phyloP scores from a whole-genome alignment of 2,113 vertebrate species.

The Tachysurus vachellii region DNA sequence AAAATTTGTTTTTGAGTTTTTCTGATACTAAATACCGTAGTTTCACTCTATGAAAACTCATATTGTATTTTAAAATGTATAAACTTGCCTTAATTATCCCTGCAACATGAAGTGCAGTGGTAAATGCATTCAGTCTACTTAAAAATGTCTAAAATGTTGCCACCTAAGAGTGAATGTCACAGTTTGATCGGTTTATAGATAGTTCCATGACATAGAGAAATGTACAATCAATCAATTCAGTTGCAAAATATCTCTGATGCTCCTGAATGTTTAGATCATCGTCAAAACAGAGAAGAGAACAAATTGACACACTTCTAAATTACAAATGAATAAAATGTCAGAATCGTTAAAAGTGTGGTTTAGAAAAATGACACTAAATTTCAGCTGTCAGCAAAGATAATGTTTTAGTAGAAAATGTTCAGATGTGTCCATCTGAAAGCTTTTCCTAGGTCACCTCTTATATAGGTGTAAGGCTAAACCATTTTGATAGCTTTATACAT shows the following conservation, averaged over 20 bases:
- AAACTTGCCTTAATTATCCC: neutral
- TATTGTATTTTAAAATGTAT: neutral
- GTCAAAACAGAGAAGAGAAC: too few species aligned
- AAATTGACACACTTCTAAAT: too few species aligned
- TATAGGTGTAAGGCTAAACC: neutral
- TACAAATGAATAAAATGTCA: too few species aligned
- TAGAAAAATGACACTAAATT: too few species aligned
- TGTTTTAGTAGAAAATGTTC: neutral
- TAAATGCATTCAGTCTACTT: neutral
- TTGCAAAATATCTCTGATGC: too few species aligned
- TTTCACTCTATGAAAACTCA: neutral
- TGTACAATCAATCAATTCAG: too few species aligned
- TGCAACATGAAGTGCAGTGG: neutral
- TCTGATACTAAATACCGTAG: neutral
- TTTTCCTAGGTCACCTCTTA: neutral
- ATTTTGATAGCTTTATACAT: neutral
- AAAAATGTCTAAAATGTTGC: neutral
- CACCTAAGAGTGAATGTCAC: neutral
- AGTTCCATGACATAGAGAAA: neutral
- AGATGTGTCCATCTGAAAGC: neutral
- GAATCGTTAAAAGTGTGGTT: too few species aligned
- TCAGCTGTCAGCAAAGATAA: too few species aligned
- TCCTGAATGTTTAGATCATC: too few species aligned
- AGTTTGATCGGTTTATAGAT: neutral
- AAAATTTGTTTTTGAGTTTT: neutral